phyloP scores from a whole-genome alignment of 2,797 vertebrate genomes.

The Petrocephalus sullivani region DNA sequence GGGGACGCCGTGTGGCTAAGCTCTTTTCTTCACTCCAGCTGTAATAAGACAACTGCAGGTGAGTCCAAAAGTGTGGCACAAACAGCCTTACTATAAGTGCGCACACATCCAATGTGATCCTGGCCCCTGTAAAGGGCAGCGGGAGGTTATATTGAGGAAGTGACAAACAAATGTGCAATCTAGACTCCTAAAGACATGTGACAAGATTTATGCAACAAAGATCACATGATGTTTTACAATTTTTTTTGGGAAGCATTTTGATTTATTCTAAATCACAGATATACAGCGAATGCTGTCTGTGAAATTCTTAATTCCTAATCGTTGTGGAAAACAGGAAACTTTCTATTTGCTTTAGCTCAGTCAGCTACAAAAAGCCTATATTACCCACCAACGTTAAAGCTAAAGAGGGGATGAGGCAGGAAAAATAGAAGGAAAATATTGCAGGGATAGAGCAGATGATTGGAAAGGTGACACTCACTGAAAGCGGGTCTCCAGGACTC shows the following conservation, averaged over 20 bases:
- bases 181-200: not conserved
- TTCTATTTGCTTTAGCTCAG: not conserved
- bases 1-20: not conserved
- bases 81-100: conserved; percentile 41
- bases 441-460: not conserved
- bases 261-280: not conserved
- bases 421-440: not conserved
- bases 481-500: conserved; percentile 63
- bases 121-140: not conserved
- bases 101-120: conserved; percentile 30
- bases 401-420: not conserved
- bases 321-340: not conserved
- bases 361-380: not conserved
- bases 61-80: conserved; percentile 38
- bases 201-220: not conserved
- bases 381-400: not conserved
- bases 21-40: conserved; percentile 26
- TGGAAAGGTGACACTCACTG: conserved; percentile 61
- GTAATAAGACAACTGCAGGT: conserved; percentile 34
- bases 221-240: not conserved
- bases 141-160: conserved; percentile 20
- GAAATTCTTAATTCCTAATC: not conserved
- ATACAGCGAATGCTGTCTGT: not conserved
- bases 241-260: not conserved
- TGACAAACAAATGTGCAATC: not conserved